phyloP scores from a whole-genome alignment of 2,888 invertebrate species.

The Tenthredo mesomela region DNA sequence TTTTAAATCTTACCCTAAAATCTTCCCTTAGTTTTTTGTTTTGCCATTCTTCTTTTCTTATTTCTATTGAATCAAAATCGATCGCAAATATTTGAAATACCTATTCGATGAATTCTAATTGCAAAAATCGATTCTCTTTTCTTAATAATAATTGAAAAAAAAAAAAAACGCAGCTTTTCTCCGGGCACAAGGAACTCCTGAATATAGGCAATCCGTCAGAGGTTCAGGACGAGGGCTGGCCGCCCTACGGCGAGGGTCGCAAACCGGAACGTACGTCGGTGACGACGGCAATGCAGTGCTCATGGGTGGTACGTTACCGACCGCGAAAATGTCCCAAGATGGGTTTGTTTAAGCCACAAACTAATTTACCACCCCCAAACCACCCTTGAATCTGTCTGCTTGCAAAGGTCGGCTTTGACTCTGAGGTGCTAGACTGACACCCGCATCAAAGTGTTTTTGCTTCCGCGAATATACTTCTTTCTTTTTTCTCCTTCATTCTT shows the following conservation, averaged over 20 bases:
- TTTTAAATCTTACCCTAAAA: background rate
- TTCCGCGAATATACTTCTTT: background rate
- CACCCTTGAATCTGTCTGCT: slow-evolving; percentile 31
- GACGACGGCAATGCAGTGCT: slow-evolving; percentile 36
- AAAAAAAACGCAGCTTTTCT: background rate
- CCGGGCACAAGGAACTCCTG: background rate
- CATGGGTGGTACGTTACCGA: slow-evolving; percentile 51
- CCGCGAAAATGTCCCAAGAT: slow-evolving; percentile 39
- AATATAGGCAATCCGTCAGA: background rate
- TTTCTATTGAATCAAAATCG: background rate
- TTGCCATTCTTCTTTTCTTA: background rate
- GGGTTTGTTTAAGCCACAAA: slow-evolving; percentile 47
- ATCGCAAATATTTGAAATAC: too few relatives aligned
- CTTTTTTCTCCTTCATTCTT: background rate
- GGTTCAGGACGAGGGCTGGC: slow-evolving; percentile 48
- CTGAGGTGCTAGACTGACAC: slow-evolving; percentile 18
- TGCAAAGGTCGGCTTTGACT: slow-evolving; percentile 45
- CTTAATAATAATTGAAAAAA: background rate
- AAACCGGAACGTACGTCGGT: slow-evolving; percentile 53
- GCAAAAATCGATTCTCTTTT: background rate
- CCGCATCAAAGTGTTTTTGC: background rate
- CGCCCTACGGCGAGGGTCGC: slow-evolving; percentile 58
- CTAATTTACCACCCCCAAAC: slow-evolving; percentile 45
- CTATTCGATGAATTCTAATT: background rate
- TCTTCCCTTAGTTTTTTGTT: background rate